These are phyloP conservation scores for Orchesella cincta DNA, from an alignment of 1,140 invertebrate genomes.

Conservation along the genomic window DNA sequence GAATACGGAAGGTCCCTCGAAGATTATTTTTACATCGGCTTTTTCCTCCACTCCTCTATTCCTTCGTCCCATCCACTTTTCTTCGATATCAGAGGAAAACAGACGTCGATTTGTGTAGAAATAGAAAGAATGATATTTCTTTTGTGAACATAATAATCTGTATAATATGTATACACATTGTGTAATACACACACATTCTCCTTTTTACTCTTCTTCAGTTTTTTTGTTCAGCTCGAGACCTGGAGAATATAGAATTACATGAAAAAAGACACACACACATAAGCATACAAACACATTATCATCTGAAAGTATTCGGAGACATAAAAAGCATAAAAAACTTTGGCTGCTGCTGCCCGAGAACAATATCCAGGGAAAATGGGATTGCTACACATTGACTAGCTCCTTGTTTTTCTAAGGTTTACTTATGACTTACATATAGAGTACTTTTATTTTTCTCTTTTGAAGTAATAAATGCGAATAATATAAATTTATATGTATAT, in stretches of 20 bases:
- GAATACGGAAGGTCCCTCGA: conserved; percentile 50
- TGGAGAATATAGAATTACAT: conserved; percentile 23
- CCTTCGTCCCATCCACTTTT: conserved; percentile 15
- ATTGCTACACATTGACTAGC: not conserved
- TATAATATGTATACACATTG: not conserved
- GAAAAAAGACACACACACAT: not conserved
- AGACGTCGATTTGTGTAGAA: conserved; percentile 31
- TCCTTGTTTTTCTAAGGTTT: not conserved
- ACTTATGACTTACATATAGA: conserved; percentile 3
- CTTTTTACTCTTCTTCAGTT: not conserved
- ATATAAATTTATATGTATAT: conserved; percentile 15
- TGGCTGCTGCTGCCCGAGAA: not conserved
- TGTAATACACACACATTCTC: not conserved
- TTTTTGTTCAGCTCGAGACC: conserved; percentile 21
- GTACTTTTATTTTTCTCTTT: not conserved
- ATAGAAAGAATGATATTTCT: not conserved
- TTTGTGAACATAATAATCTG: not conserved
- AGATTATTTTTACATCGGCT: conserved; percentile 51
- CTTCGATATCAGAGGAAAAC: conserved; percentile 45
- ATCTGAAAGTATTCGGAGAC: not conserved
- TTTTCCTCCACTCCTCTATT: conserved; percentile 8
- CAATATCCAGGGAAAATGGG: not conserved
- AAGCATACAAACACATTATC: not conserved
- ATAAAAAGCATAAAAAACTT: conserved; percentile 3
- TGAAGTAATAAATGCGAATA: conserved; percentile 14